Conservation (phyloP, 2,888 invertebrate genomes). For the Drosophila kambysellisi region DNA sequence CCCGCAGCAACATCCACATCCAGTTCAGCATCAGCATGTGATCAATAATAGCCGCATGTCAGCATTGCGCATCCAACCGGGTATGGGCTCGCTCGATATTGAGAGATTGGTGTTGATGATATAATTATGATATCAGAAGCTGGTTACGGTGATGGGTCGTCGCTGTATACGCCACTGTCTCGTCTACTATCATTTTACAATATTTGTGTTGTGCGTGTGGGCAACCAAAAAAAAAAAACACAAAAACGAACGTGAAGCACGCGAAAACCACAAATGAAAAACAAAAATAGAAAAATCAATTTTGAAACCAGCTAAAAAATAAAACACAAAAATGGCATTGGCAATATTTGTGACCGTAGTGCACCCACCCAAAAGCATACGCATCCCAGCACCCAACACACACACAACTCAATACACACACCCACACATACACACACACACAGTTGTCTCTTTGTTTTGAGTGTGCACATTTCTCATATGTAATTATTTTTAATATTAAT, state of each 20-base stretch:
- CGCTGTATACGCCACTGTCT: slow-evolving; percentile 42
- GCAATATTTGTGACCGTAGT: not conserved
- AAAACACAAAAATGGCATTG: slow-evolving; percentile 15
- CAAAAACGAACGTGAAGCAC: slow-evolving; percentile 73
- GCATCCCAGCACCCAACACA: slow-evolving; percentile 27
- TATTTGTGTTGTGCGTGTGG: slow-evolving; percentile 19
- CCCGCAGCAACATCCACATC: slow-evolving; percentile 28
- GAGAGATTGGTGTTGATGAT: slow-evolving; percentile 15
- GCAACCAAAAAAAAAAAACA: slow-evolving; percentile 23
- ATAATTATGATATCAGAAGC: slow-evolving; percentile 12
- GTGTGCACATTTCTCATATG: slow-evolving; percentile 41
- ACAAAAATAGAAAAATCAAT: slow-evolving; percentile 9
- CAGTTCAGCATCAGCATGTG: slow-evolving; percentile 19
- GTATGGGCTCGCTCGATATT: slow-evolving; percentile 45
- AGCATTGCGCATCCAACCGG: slow-evolving; percentile 47
- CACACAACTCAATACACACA: slow-evolving; percentile 4
- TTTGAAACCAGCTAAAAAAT: slow-evolving; percentile 12
- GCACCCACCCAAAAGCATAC: slow-evolving; percentile 29
- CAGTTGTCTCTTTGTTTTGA: slow-evolving; percentile 34
- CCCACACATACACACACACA: slow-evolving; percentile 5
- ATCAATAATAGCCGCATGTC: slow-evolving; percentile 37
- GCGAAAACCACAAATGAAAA: slow-evolving; percentile 15
- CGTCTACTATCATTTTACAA: slow-evolving; percentile 9
- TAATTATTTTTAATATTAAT: slow-evolving; percentile 1
- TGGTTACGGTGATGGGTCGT: slow-evolving; percentile 51